Conservation (phyloP, 2,113 vertebrate genomes). For the Anthoscopus minutus region DNA sequence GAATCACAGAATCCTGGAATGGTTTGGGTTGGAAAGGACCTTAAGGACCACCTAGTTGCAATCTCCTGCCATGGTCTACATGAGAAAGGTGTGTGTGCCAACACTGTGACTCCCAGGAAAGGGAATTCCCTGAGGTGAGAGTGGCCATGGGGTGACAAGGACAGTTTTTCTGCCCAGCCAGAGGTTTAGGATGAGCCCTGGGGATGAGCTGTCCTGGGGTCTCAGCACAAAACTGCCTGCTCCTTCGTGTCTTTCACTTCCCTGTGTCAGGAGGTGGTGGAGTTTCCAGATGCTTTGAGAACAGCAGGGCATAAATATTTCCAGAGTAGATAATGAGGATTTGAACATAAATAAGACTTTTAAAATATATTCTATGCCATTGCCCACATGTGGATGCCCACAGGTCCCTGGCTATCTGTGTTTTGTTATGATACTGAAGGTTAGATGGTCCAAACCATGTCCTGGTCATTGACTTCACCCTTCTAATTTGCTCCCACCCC, state of each 20-base stretch:
- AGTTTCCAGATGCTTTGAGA: not conserved
- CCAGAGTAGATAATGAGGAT: not conserved
- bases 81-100: rapidly evolving
- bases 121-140: not conserved
- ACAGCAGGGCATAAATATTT: not conserved
- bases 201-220: not conserved
- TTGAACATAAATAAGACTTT: not conserved
- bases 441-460: rapidly evolving
- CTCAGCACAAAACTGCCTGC: not conserved
- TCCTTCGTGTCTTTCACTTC: not conserved
- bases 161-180: rapidly evolving
- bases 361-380: not conserved
- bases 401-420: not conserved
- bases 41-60: not conserved
- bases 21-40: not conserved
- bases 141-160: not conserved
- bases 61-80: rapidly evolving
- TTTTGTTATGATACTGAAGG: not conserved
- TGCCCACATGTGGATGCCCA: not conserved
- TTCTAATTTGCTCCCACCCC: not conserved
- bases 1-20: not conserved
- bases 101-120: not conserved
- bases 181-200: not conserved
- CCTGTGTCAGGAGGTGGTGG: not conserved
- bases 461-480: not conserved